Conservation (phyloP, 2,797 vertebrate genomes). For the Chelon labrosus region DNA sequence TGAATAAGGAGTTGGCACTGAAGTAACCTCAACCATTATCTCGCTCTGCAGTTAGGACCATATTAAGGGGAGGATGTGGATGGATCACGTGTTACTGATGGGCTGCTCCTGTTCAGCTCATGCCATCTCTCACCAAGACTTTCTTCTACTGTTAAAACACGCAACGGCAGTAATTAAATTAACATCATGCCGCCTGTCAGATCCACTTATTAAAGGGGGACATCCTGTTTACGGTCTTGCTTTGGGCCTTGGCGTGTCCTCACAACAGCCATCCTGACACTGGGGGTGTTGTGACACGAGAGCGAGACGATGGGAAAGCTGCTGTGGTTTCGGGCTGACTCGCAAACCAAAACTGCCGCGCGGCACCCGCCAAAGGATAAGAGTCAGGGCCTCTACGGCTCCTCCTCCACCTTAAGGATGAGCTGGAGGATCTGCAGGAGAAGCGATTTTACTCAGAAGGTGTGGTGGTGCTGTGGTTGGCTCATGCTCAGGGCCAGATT, state of each 20-base stretch:
- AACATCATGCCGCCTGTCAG: constrained; percentile 63
- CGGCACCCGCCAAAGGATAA: constrained; percentile 29
- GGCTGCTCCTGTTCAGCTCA: constrained; percentile 23
- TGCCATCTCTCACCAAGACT: constrained; percentile 16
- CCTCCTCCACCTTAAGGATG: constrained; percentile 15
- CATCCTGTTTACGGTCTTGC: constrained; percentile 45
- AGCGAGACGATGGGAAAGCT: constrained; percentile 24
- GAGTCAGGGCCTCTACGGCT: constrained; percentile 32
- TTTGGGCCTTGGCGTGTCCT: constrained; percentile 36
- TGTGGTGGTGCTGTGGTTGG: constrained; percentile 28
- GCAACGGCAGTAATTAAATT: constrained; percentile 59
- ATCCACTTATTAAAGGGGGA: constrained; percentile 57
- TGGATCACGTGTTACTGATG: constrained; percentile 22
- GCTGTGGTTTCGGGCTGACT: constrained; percentile 17
- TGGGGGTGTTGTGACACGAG: constrained; percentile 31
- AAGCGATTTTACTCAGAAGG: constrained; percentile 25
- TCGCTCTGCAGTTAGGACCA: constrained; percentile 15
- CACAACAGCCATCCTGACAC: constrained; percentile 46
- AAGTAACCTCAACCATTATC: no score
- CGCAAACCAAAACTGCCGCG: constrained; percentile 20
- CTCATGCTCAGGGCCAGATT: constrained; percentile 43
- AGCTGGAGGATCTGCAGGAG: constrained; percentile 18
- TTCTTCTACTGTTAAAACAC: constrained; percentile 31
- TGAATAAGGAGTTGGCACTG: no score
- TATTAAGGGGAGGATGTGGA: background rate